Conservation (phyloP, 1,140 invertebrate genomes). For the Leptestheria dahalacensis region DNA sequence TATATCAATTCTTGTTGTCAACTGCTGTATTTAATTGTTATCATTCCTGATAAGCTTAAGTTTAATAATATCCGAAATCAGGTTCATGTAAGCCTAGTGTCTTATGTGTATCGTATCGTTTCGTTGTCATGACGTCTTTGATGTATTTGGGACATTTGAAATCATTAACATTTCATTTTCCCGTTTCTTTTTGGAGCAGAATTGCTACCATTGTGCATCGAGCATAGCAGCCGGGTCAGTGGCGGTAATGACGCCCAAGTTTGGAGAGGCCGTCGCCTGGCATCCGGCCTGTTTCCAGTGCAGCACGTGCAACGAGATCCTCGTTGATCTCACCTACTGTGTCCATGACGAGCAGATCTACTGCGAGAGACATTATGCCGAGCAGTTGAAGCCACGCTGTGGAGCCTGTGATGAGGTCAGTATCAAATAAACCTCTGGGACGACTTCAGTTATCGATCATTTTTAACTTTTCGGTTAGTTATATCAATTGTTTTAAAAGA, state of each 20-base stretch:
- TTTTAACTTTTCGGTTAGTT: no score
- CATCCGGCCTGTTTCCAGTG: slow-evolving; percentile 82
- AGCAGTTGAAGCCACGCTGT: slow-evolving; percentile 79
- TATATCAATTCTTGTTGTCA: no score
- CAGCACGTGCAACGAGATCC: slow-evolving; percentile 61
- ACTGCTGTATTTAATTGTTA: no score
- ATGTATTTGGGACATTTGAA: no score
- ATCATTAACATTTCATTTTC: no score
- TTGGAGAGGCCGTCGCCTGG: slow-evolving; percentile 49
- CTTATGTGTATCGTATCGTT: no score
- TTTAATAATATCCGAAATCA: no score
- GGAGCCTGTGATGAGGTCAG: slow-evolving; percentile 88
- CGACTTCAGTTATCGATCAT: no score
- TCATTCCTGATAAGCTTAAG: no score
- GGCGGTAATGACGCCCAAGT: slow-evolving; percentile 52
- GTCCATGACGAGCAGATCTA: slow-evolving; percentile 67
- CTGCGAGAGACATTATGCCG: slow-evolving; percentile 87
- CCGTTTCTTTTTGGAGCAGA: slow-evolving; percentile 1
- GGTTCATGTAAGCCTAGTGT: no score
- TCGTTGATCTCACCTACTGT: slow-evolving; percentile 87
- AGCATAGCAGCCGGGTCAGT: slow-evolving; percentile 42
- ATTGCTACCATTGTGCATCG: slow-evolving; percentile 23
- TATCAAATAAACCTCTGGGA: slow-evolving; percentile 19
- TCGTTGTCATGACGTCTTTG: no score
- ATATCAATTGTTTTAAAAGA: no score